These are phyloP conservation scores for Cistogaster globosa DNA, from an alignment of 2,888 invertebrate genomes.

Conservation along the genomic window DNA sequence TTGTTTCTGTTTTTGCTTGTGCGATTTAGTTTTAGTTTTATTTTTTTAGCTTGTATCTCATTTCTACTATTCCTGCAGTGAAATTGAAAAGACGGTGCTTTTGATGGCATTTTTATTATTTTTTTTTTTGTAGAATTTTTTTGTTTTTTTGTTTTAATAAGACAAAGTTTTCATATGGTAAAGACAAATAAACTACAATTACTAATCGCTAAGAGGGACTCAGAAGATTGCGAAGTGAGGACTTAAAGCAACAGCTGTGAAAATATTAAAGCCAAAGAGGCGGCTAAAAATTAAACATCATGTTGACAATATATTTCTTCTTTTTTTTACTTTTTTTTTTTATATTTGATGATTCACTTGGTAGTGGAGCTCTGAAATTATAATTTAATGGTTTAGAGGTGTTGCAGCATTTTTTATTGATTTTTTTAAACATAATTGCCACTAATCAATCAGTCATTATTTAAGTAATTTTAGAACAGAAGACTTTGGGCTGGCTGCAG, in stretches of 20 bases:
- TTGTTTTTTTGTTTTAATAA: constrained; percentile 20
- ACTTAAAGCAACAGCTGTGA: constrained; percentile 64
- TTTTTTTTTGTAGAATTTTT: constrained; percentile 18
- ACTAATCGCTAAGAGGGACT: constrained; percentile 23
- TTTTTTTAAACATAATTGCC: constrained; percentile 48
- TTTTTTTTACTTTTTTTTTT: constrained; percentile 19
- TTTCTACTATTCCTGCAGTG: constrained; percentile 46
- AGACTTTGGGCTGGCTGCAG: too few relatives aligned
- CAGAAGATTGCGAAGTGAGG: not conserved
- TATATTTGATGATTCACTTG: constrained; percentile 67
- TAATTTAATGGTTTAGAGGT: constrained; percentile 28
- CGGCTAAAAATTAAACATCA: constrained; percentile 70
- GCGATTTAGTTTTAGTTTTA: constrained; percentile 13
- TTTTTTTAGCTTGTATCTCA: too few relatives aligned
- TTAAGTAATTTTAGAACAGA: not conserved
- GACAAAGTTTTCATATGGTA: constrained; percentile 39
- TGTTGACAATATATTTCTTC: constrained; percentile 45
- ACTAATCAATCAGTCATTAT: not conserved
- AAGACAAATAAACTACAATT: constrained; percentile 31
- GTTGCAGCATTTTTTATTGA: constrained; percentile 64
- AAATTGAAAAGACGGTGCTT: constrained; percentile 66
- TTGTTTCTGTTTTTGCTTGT: constrained; percentile 48
- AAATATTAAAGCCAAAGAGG: constrained; percentile 70
- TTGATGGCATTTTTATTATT: constrained; percentile 65
- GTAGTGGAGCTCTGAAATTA: constrained; percentile 6